Evolutionary conservation across 2,797 vertebrate genomes (phyloP).

Genomic region (Pipistrellus nathusii): DNA sequence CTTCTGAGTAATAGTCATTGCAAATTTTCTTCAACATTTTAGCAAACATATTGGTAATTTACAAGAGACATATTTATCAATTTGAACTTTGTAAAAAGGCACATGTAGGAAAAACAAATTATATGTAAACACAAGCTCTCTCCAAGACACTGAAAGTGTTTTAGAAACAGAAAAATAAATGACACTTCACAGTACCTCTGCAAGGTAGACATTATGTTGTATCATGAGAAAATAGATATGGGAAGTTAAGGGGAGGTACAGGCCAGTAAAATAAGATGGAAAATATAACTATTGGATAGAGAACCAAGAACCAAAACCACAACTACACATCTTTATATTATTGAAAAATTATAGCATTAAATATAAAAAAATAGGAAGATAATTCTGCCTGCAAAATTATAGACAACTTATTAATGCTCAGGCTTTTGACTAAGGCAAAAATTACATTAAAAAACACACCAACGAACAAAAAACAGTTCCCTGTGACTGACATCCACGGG

Average conservation of each 20-base stretch:
- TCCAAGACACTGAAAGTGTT: background rate
- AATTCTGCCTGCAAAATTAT: background rate
- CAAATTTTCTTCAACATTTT: background rate
- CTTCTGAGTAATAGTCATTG: background rate
- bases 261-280: background rate
- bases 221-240: background rate
- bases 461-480: background rate
- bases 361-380: background rate
- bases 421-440: background rate
- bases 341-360: background rate
- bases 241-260: background rate
- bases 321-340: background rate
- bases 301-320: background rate
- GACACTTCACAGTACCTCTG: background rate
- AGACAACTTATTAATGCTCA: background rate
- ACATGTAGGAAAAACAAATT: background rate
- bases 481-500: background rate
- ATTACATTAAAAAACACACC: background rate
- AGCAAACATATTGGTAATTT: background rate
- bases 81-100: constrained; percentile 19
- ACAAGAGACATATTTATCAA: background rate
- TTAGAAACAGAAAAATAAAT: constrained; percentile 26
- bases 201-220: background rate
- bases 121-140: constrained; percentile 19
- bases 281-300: background rate